Evolutionary conservation across 1,140 invertebrate species (phyloP).

Genomic region (Brachionus manjavacas): DNA sequence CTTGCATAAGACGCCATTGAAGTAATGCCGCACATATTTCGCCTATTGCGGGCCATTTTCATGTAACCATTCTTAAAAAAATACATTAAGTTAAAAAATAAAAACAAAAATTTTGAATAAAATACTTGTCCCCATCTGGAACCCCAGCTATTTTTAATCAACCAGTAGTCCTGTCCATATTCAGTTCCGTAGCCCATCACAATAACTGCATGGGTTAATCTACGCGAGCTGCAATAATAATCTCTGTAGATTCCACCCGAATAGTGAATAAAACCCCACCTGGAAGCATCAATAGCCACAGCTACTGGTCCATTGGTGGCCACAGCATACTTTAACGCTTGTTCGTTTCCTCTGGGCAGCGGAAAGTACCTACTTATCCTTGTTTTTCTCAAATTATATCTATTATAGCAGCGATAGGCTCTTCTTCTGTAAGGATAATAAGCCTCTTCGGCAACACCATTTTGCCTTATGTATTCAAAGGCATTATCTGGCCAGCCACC

Average conservation of each 20-base stretch:
- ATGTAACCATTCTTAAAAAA: slow-evolving; percentile 72
- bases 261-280: background rate
- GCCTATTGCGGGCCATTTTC: slow-evolving; percentile 75
- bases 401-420: background rate
- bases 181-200: slow-evolving; percentile 75
- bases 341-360: slow-evolving; percentile 14
- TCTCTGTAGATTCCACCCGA: slow-evolving; percentile 3
- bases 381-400: background rate
- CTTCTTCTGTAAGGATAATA: slow-evolving; percentile 49
- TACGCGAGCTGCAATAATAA: slow-evolving; percentile 50
- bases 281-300: slow-evolving; percentile 14
- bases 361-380: background rate
- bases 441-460: slow-evolving; percentile 54
- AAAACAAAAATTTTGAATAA: background rate
- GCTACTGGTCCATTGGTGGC: slow-evolving; percentile 2
- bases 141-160: slow-evolving; percentile 36
- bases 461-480: slow-evolving; percentile 55
- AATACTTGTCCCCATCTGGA: slow-evolving; percentile 65
- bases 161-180: slow-evolving; percentile 66
- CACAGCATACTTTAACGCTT: background rate
- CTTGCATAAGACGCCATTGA: background rate
- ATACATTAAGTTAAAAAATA: background rate
- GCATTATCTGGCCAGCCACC: slow-evolving; percentile 55
- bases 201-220: slow-evolving; percentile 69
- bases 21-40: slow-evolving; percentile 79